phyloP scores from a whole-genome alignment of 2,797 vertebrate species.

The Corythornis leucogaster region DNA sequence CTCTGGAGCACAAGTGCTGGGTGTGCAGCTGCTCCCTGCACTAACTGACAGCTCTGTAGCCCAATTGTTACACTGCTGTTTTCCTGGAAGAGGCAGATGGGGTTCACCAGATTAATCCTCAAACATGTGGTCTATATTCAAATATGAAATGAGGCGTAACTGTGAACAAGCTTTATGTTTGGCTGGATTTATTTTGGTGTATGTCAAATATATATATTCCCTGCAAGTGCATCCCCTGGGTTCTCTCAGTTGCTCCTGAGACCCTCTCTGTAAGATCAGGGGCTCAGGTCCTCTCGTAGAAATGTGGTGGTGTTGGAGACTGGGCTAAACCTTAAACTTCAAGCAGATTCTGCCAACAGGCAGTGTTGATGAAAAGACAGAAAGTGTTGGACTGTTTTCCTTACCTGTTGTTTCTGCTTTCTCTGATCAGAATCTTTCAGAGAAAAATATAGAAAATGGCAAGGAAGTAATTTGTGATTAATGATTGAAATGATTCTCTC shows the following conservation, averaged over 20 bases:
- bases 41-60: slow-evolving; percentile 18
- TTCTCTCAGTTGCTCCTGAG: not conserved
- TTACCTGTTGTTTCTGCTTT: not conserved
- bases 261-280: not conserved
- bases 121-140: slow-evolving; percentile 59
- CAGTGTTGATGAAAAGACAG: not conserved
- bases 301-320: not conserved
- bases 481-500: not conserved
- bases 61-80: slow-evolving; percentile 28
- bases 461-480: not conserved
- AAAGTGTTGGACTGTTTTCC: not conserved
- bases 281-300: not conserved
- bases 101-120: slow-evolving; percentile 55
- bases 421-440: not conserved
- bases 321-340: not conserved
- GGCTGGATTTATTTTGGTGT: slow-evolving; percentile 51
- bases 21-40: slow-evolving; percentile 18
- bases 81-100: slow-evolving; percentile 49
- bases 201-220: slow-evolving; percentile 2
- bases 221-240: slow-evolving; percentile 9
- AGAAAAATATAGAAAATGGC: not conserved
- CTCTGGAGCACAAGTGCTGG: not conserved
- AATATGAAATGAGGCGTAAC: slow-evolving; percentile 58
- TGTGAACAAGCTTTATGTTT: slow-evolving; percentile 67
- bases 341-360: not conserved